Conservation (phyloP, 2,113 vertebrate genomes). For the Scomber colias region DNA sequence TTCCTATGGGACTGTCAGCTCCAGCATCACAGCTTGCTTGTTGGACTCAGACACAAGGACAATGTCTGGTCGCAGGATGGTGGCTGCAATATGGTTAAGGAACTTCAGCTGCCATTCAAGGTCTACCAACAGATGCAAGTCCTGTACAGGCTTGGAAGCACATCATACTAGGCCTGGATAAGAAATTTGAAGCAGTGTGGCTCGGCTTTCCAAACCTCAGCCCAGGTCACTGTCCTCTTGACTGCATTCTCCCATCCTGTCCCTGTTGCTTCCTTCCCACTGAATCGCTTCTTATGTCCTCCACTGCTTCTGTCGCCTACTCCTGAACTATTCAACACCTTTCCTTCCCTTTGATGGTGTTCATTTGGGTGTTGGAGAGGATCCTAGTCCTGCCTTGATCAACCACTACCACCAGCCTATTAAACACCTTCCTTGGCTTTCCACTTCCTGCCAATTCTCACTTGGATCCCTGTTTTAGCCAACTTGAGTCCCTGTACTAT, state of each 20-base stretch:
- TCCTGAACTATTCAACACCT: background rate
- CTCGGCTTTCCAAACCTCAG: background rate
- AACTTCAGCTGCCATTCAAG: background rate
- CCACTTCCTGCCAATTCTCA: too few species aligned
- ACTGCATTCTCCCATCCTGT: too few species aligned
- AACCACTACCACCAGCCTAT: too few species aligned
- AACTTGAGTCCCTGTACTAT: too few species aligned
- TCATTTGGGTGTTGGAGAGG: background rate
- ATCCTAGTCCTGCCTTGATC: background rate
- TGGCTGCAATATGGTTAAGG: background rate
- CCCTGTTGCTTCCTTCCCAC: background rate
- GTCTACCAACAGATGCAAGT: background rate
- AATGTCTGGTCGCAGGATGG: background rate
- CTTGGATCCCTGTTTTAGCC: too few species aligned
- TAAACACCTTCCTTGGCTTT: too few species aligned
- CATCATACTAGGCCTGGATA: background rate
- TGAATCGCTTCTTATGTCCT: background rate
- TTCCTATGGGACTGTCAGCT: background rate
- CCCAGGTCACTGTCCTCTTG: background rate
- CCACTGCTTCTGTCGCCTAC: background rate
- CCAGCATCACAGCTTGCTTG: background rate
- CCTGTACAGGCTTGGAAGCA: background rate
- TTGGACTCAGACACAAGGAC: background rate
- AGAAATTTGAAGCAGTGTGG: background rate
- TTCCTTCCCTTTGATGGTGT: background rate